Conservation (phyloP, 2,113 vertebrate genomes). For the Synchiropus splendidus region DNA sequence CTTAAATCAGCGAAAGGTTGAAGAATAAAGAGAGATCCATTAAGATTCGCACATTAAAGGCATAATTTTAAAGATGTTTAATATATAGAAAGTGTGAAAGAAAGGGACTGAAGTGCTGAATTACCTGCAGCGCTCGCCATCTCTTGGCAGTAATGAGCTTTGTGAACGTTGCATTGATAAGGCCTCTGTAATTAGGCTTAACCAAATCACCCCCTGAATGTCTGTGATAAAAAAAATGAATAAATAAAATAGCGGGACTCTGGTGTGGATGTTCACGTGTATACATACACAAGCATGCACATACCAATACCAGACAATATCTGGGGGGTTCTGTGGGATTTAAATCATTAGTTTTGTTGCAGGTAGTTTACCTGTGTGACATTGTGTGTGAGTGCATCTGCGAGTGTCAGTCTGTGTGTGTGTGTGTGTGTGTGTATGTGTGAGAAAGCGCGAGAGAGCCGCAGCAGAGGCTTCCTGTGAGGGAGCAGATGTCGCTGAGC, state of each 20-base stretch:
- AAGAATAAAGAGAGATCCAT: conserved; percentile 35
- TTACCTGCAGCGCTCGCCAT: conserved; percentile 64
- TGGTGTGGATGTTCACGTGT: conserved; percentile 23
- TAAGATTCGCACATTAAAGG: conserved; percentile 59
- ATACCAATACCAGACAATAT: conserved; percentile 26
- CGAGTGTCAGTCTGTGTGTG: conserved; percentile 8
- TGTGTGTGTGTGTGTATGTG: conserved; percentile 7
- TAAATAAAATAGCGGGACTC: conserved; percentile 34
- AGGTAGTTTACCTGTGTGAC: conserved; percentile 41
- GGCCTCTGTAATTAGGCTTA: conserved; percentile 71
- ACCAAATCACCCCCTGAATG: conserved; percentile 68
- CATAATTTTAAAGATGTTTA: conserved; percentile 57
- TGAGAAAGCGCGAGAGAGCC: conserved; percentile 50
- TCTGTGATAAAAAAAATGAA: conserved; percentile 61
- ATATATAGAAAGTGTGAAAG: conserved; percentile 54
- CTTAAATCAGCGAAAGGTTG: conserved; percentile 39
- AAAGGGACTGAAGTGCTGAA: conserved; percentile 59
- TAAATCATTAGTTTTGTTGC: conserved; percentile 53
- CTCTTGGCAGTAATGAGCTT: conserved; percentile 70
- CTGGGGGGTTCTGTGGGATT: conserved; percentile 38
- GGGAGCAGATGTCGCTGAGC: conserved; percentile 74
- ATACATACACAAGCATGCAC: conserved; percentile 6
- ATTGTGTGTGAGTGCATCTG: conserved; percentile 3
- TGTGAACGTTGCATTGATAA: conserved; percentile 65
- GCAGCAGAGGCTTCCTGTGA: conserved; percentile 69